A percentile compares a stretch with the other conserved stretches of the same genome.
Conservation (phyloP, 2,113 vertebrate genomes). For the Acrocephalus arundinaceus region DNA sequence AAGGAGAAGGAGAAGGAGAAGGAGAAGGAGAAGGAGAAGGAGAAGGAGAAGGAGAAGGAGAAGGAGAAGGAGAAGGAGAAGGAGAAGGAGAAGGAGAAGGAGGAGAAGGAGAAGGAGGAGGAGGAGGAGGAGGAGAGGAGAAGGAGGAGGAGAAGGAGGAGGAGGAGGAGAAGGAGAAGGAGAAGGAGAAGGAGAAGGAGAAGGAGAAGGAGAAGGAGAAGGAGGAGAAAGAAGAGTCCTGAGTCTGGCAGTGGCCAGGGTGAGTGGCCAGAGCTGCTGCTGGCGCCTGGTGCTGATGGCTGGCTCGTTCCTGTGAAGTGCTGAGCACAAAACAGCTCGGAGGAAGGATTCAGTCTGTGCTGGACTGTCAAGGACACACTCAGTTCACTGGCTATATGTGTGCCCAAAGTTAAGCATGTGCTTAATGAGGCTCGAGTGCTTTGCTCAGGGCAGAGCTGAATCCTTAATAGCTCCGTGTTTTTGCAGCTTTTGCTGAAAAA, state of each 20-base stretch:
- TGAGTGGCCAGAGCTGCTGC: background rate
- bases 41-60: too few species aligned
- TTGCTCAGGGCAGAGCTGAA: constrained; percentile 17
- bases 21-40: background rate
- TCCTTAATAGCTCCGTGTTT: constrained; percentile 26
- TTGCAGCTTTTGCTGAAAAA: constrained; percentile 41
- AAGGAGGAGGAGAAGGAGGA: background rate
- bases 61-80: background rate
- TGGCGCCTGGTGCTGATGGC: background rate
- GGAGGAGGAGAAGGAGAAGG: too few species aligned
- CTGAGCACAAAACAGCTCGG: constrained; percentile 10
- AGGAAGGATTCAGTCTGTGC: background rate
- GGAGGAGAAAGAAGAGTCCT: background rate
- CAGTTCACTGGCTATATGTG: constrained; percentile 39
- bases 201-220: background rate
- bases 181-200: background rate
- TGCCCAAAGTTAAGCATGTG: constrained; percentile 59
- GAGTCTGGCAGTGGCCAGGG: background rate
- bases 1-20: background rate
- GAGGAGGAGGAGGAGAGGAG: too few species aligned
- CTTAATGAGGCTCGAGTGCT: constrained; percentile 56
- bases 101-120: background rate
- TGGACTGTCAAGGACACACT: constrained; percentile 44
- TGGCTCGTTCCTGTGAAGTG: background rate
- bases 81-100: background rate